Evolutionary conservation across 2,888 invertebrate species (phyloP), one percentile per base, ranked within the genome.

Genomic region (Limenitis camilla): DNA sequence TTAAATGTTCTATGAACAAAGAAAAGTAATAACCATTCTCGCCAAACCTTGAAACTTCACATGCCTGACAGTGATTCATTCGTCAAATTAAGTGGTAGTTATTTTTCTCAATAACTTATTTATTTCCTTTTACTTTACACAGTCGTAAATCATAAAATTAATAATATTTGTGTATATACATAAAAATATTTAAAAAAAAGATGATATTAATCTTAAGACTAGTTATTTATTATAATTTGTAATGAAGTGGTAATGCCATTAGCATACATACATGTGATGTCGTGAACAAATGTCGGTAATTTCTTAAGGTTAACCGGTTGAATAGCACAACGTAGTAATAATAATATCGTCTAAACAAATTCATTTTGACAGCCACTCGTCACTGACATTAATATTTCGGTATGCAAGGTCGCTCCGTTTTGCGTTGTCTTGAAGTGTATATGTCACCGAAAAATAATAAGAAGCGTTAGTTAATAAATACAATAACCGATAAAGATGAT

Each of bases 231-330:
- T 19, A 19, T 19, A 19, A 19, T 19, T 19, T 19, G 19, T 19
- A 19, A 19, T 19, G 19, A 19, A 19, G 19, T 19, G 19, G 19
- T 19, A 19, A 19, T 19, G 19, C 19, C 19, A 19, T 19, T 19
- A 19, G 19, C 19, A 19, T 19, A 19, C 19, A 19, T 19, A 19
- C 19, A 19, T 19, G 19, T 19, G 49, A 52, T 51, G 50, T 44
- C 56, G 40, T 43, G 19, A 6, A 49, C 36, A 43, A 46, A 51
- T 45, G 38, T 45, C 49, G 52, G 47, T 35, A 35, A 48, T 35
- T 36, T 41, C n/a, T 32, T 56, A 55, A 60, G 60, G 59, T 53
- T 43, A 46, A 48, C 52, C n/a, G 33, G 55, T 47, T 58, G 39
- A 30, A 42, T 19, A 40, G n/a, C 49, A 53, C 49, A 53, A 50